These are phyloP conservation scores for Saxidomus purpurata DNA, from an alignment of 1,140 invertebrate genomes.

Conservation along the genomic window DNA sequence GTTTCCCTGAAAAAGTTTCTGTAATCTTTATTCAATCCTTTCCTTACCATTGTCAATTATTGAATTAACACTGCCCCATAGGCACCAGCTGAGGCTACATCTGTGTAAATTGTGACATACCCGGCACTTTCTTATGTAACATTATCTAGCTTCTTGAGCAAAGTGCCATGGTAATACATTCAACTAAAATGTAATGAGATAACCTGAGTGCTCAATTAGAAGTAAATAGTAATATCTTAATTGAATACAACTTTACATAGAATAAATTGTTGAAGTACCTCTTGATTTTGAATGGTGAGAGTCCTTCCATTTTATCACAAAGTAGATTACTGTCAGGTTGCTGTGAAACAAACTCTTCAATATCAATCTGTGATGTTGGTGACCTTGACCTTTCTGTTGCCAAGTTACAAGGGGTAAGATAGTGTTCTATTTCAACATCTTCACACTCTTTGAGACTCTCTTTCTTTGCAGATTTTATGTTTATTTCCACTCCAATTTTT, in stretches of 20 bases:
- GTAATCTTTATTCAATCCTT: no score
- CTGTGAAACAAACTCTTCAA: constrained; percentile 23
- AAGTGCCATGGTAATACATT: no score
- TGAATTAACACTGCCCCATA: no score
- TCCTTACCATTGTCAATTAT: no score
- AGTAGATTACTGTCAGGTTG: background rate
- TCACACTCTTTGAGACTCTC: background rate
- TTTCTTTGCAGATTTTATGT: background rate
- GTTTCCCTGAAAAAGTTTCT: background rate
- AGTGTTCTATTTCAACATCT: background rate
- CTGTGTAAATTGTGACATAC: no score
- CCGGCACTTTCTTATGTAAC: no score
- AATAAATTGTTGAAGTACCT: background rate
- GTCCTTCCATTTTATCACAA: constrained; percentile 3
- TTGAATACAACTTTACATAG: no score
- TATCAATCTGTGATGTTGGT: background rate
- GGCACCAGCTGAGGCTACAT: no score
- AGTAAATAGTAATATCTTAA: no score
- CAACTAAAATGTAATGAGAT: no score
- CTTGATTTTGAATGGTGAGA: background rate
- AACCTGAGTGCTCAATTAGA: no score
- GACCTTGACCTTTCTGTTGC: constrained; percentile 2
- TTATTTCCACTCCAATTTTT: background rate
- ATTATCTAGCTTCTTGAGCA: no score
- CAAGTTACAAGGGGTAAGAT: constrained; percentile 3